phyloP scores from a whole-genome alignment of 2,797 vertebrate species.

The Enteromius thamalakanensis region DNA sequence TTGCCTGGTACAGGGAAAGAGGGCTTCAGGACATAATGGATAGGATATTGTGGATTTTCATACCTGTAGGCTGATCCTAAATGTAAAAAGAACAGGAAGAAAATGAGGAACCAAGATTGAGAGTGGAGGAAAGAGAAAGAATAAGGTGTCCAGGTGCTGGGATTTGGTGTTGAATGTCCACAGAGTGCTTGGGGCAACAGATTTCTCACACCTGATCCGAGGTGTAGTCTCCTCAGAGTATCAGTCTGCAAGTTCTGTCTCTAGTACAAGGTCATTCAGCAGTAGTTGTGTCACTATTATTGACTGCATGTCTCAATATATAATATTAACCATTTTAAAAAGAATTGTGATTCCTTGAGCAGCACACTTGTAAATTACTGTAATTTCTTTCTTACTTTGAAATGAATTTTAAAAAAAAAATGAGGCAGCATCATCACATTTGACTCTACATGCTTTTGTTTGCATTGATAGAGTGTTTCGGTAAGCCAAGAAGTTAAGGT shows the following conservation, averaged over 20 bases:
- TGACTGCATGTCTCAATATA: background rate
- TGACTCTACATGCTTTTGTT: constrained; percentile 22
- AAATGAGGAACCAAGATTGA: constrained; percentile 1
- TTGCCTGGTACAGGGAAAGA: background rate
- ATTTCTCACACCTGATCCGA: constrained; percentile 55
- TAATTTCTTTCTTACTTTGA: background rate
- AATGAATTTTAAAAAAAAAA: background rate
- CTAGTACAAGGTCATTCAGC: constrained; percentile 52
- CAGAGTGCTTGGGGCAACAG: constrained; percentile 43
- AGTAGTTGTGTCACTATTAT: background rate
- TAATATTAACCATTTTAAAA: background rate
- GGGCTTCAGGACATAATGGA: background rate
- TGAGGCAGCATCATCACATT: background rate
- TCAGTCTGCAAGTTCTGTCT: constrained; percentile 19
- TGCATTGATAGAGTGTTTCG: constrained; percentile 27
- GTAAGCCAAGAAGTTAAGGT: constrained; percentile 10
- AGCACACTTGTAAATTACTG: background rate
- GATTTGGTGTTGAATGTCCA: constrained; percentile 50
- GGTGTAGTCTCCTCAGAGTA: constrained; percentile 24
- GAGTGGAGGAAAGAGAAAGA: background rate
- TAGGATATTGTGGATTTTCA: background rate
- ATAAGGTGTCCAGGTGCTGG: constrained; percentile 51
- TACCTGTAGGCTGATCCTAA: constrained; percentile 24
- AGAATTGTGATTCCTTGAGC: background rate
- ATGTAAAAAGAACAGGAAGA: constrained; percentile 25